Conservation (phyloP, 2,888 invertebrate species). For the Trichopria drosophilae region DNA sequence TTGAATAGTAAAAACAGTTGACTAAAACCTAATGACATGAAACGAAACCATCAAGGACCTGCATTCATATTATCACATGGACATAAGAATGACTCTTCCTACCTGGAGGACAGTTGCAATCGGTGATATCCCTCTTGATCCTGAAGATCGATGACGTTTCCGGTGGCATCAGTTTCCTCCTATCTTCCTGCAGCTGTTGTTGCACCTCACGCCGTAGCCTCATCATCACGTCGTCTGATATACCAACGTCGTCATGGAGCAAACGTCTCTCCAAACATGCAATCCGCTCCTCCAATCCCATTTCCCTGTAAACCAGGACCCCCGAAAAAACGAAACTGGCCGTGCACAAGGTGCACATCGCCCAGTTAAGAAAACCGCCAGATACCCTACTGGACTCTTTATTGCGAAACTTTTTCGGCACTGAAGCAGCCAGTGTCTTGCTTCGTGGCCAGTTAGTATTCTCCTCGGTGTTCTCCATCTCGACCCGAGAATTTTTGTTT, state of each 20-base stretch:
- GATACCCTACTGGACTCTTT: conserved; percentile 34
- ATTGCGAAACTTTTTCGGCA: conserved; percentile 45
- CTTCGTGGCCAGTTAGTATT: conserved; percentile 27
- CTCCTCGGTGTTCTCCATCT: conserved; percentile 18
- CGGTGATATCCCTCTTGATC: conserved; percentile 49
- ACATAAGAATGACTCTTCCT: too few species aligned
- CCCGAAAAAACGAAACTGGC: conserved; percentile 49
- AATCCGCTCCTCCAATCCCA: conserved; percentile 49
- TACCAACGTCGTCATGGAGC: too few species aligned
- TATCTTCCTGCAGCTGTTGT: conserved; percentile 31
- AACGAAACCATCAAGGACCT: conserved; percentile 7
- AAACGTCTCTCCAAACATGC: conserved; percentile 42
- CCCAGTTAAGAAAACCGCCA: conserved; percentile 48
- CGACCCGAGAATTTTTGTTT: conserved; percentile 19
- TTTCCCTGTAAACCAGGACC: conserved; percentile 48
- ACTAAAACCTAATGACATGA: too few species aligned
- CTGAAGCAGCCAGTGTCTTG: conserved; percentile 40
- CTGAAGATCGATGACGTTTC: conserved; percentile 40
- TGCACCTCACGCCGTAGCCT: conserved; percentile 43
- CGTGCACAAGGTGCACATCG: conserved; percentile 51
- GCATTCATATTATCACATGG: conserved; percentile 1
- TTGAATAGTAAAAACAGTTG: too few species aligned
- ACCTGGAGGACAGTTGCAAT: conserved; percentile 57
- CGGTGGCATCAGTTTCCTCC: conserved; percentile 11
- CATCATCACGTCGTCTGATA: conserved; percentile 38